Conservation (phyloP, 1,140 invertebrate genomes). For the Lanistes nyassanus region DNA sequence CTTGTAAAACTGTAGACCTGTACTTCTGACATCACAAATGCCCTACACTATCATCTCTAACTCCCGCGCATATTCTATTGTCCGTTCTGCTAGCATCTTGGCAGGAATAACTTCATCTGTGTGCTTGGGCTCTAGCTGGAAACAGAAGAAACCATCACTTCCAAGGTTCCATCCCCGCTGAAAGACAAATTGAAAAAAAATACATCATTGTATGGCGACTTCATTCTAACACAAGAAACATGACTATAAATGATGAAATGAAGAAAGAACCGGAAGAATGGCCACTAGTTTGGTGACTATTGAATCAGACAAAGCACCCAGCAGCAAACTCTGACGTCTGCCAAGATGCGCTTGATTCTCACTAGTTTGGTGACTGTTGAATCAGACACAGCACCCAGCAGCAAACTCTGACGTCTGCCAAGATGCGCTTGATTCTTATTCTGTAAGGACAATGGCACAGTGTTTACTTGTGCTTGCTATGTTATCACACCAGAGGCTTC, state of each 20-base stretch:
- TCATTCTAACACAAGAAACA: not conserved
- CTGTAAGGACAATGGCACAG: conserved; percentile 16
- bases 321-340: too few species aligned
- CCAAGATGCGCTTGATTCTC: conserved; percentile 11
- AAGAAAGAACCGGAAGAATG: too few species aligned
- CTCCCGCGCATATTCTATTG: conserved; percentile 97
- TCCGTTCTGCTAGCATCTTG: conserved; percentile 86
- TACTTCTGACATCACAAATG: not conserved
- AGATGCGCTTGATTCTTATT: conserved; percentile 7
- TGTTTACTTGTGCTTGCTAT: not conserved
- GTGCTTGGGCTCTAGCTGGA: conserved; percentile 76
- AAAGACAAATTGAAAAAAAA: conserved; percentile 17
- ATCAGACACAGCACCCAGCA: too few species aligned
- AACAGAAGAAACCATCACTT: conserved; percentile 83
- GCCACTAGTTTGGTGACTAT: too few species aligned
- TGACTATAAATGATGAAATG: too few species aligned
- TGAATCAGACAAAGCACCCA: too few species aligned
- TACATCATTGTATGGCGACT: not conserved
- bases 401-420: not conserved
- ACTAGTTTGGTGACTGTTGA: too few species aligned
- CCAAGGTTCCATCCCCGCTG: conserved; percentile 81
- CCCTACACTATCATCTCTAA: conserved; percentile 98
- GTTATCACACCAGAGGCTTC: not conserved
- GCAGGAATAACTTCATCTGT: conserved; percentile 87
- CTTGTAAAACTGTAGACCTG: not conserved